These are phyloP conservation scores for Octonoba sinensis DNA, from an alignment of 2,888 invertebrate species.

Conservation along the genomic window DNA sequence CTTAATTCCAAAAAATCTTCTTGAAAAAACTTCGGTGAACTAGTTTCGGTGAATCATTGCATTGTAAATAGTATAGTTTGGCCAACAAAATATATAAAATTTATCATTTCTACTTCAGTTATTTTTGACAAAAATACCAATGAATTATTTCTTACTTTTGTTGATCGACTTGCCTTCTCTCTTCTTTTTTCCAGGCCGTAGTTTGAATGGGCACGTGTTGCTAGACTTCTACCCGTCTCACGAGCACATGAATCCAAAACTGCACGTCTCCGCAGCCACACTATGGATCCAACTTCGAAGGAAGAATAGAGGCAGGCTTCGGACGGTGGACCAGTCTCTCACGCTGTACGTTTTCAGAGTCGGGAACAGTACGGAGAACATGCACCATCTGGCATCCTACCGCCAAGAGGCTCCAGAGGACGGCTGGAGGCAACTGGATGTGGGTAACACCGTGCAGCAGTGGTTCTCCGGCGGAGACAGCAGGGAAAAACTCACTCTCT, in stretches of 20 bases:
- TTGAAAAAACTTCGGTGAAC: too few relatives aligned
- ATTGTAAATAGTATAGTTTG: too few relatives aligned
- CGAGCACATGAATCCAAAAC: conserved; percentile 73
- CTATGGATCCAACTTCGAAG: conserved; percentile 81
- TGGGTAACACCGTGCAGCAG: conserved; percentile 81
- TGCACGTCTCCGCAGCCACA: conserved; percentile 83
- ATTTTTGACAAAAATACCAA: too few relatives aligned
- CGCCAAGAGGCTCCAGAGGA: conserved; percentile 77
- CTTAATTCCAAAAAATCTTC: not conserved
- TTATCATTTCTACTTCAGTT: too few relatives aligned
- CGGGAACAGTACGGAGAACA: conserved; percentile 67
- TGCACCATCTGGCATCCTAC: conserved; percentile 76
- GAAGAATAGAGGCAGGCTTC: conserved; percentile 68
- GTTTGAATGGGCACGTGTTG: conserved; percentile 86
- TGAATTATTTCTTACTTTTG: too few relatives aligned
- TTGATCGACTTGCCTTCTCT: too few relatives aligned
- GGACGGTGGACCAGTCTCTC: conserved; percentile 72
- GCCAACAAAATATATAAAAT: too few relatives aligned
- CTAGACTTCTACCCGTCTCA: conserved; percentile 85
- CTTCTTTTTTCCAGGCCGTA: conserved; percentile 77
- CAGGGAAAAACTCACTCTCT: conserved; percentile 78
- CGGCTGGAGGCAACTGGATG: conserved; percentile 90
- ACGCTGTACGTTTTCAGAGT: conserved; percentile 82
- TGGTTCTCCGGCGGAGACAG: conserved; percentile 75
- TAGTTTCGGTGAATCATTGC: too few relatives aligned